Evolutionary conservation across 2,888 invertebrate species (phyloP).

Genomic region (Campaea margaritaria): DNA sequence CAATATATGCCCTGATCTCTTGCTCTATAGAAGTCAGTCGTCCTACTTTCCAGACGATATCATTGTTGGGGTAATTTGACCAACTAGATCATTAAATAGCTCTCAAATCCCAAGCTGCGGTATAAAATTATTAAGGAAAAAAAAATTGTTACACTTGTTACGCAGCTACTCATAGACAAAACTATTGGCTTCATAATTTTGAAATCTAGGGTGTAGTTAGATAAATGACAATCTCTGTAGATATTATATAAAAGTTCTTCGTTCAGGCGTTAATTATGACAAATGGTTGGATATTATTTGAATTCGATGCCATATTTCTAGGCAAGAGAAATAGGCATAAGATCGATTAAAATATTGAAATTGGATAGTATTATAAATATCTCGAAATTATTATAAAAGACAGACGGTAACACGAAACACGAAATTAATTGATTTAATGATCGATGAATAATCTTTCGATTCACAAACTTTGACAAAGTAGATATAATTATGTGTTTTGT

Average conservation of each 20-base stretch:
- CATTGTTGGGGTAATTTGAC: conserved; percentile 13
- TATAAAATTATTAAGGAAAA: neutral
- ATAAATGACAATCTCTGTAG: conserved; percentile 32
- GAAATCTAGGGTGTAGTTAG: conserved; percentile 19
- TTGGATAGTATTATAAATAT: conserved; percentile 15
- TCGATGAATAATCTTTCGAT: too few relatives aligned
- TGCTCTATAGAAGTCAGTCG: too few relatives aligned
- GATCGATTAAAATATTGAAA: conserved; percentile 8
- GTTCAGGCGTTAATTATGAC: conserved; percentile 7
- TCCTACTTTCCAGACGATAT: neutral
- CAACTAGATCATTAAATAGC: conserved; percentile 10
- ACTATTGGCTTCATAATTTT: conserved; percentile 17
- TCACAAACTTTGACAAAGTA: too few relatives aligned
- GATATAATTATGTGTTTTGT: too few relatives aligned
- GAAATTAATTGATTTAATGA: too few relatives aligned
- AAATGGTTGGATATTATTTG: conserved; percentile 11
- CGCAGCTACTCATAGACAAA: conserved; percentile 22
- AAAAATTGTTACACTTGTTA: conserved; percentile 15
- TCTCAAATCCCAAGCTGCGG: conserved; percentile 22
- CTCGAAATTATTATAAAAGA: neutral
- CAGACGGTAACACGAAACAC: neutral
- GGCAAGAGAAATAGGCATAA: neutral
- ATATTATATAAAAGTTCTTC: conserved; percentile 12
- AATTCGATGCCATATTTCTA: conserved; percentile 21
- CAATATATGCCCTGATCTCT: too few relatives aligned